These are phyloP conservation scores for Torymus texanus DNA, from an alignment of 2,888 invertebrate species.

Conservation along the genomic window DNA sequence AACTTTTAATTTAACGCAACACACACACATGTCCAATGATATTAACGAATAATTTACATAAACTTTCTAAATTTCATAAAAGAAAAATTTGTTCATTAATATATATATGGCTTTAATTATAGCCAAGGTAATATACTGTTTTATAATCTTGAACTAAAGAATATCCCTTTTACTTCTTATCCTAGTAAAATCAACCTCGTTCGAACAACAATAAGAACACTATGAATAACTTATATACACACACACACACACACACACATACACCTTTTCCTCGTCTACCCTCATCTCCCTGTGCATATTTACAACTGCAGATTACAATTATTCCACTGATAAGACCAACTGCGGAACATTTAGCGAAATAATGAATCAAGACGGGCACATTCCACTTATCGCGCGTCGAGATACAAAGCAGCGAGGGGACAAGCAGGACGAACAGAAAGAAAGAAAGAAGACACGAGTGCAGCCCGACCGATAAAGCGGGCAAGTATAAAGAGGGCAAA, in stretches of 20 bases:
- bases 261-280: too few relatives aligned
- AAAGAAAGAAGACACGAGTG: neutral
- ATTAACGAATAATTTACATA: too few relatives aligned
- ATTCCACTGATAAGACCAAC: conserved; percentile 25
- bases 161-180: too few relatives aligned
- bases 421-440: neutral
- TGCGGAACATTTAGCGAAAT: conserved; percentile 42
- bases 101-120: too few relatives aligned
- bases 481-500: neutral
- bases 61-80: too few relatives aligned
- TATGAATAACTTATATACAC: too few relatives aligned
- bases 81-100: too few relatives aligned
- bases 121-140: too few relatives aligned
- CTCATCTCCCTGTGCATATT: conserved; percentile 8
- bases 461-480: neutral
- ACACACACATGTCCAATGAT: too few relatives aligned
- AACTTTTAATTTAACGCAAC: too few relatives aligned
- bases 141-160: too few relatives aligned
- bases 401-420: conserved; percentile 49
- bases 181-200: neutral
- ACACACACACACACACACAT: too few relatives aligned
- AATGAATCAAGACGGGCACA: conserved; percentile 39
- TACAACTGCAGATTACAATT: conserved; percentile 39
- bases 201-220: conserved; percentile 6
- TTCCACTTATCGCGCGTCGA: conserved; percentile 44